Conservation (phyloP, 2,113 vertebrate species). For the Xenopus laevis region DNA sequence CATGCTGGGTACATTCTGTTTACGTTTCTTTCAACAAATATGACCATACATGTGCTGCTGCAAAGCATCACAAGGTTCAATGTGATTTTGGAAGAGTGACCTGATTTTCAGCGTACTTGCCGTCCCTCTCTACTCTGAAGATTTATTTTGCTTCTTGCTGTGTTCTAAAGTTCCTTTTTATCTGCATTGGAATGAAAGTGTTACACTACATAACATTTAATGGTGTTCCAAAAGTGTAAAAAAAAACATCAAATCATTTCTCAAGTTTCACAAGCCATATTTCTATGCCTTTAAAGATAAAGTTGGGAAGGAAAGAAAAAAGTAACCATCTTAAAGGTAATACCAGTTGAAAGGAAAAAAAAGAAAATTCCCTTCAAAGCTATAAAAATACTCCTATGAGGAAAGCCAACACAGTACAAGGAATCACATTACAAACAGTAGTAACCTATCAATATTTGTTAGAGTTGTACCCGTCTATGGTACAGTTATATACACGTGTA, state of each 20-base stretch:
- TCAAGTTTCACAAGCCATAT: conserved; percentile 4
- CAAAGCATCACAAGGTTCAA: too few relatives aligned
- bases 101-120: too few relatives aligned
- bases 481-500: too few relatives aligned
- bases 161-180: conserved; percentile 1
- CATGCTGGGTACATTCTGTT: too few relatives aligned
- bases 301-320: neutral
- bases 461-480: too few relatives aligned
- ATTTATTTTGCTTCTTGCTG: conserved; percentile 2
- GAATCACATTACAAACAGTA: too few relatives aligned
- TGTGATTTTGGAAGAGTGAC: too few relatives aligned
- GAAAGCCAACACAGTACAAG: too few relatives aligned
- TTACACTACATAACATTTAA: neutral
- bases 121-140: neutral
- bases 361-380: neutral
- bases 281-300: conserved; percentile 21
- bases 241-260: conserved; percentile 19
- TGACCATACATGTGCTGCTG: too few relatives aligned
- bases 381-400: too few relatives aligned
- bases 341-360: neutral
- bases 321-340: conserved; percentile 4
- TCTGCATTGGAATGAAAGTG: neutral
- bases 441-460: too few relatives aligned
- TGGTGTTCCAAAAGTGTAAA: neutral
- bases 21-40: too few relatives aligned